Evolutionary conservation across 1,140 invertebrate genomes (phyloP).

Genomic region (Bactericera cockerelli): DNA sequence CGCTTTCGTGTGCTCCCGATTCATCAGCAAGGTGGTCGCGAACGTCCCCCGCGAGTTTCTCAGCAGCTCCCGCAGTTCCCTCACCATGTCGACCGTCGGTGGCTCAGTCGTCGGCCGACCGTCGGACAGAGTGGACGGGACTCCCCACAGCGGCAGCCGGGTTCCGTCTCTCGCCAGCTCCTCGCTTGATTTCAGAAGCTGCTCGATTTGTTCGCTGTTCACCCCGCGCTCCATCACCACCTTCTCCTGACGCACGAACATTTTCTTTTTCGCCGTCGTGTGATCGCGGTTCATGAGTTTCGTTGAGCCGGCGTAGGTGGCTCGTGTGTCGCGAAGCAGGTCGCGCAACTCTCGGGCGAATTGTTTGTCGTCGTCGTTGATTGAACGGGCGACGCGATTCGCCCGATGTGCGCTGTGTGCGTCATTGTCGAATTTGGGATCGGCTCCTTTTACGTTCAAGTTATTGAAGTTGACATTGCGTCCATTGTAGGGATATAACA

Average conservation of each 20-base stretch:
- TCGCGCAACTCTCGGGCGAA: not conserved
- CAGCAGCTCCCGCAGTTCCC: not conserved
- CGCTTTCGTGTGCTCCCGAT: not conserved
- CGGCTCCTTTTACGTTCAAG: too few relatives aligned
- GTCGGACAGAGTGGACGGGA: not conserved
- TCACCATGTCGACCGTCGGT: not conserved
- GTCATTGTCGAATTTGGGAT: too few relatives aligned
- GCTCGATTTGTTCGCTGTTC: not conserved
- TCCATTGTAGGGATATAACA: too few relatives aligned
- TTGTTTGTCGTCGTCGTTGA: not conserved
- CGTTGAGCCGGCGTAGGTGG: not conserved
- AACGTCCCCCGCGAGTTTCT: not conserved
- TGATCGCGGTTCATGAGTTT: not conserved
- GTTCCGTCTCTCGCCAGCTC: not conserved
- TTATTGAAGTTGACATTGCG: too few relatives aligned
- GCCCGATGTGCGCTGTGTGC: too few relatives aligned
- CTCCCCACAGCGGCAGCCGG: not conserved
- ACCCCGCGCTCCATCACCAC: not conserved
- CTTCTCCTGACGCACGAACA: not conserved
- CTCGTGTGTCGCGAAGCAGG: not conserved
- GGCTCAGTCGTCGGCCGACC: not conserved
- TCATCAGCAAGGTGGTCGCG: not conserved
- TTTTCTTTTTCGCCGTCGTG: not conserved
- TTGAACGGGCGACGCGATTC: too few relatives aligned
- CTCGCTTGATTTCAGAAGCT: not conserved